These are phyloP conservation scores for Acrobasis consociella DNA, from an alignment of 2,888 invertebrate genomes.

Conservation along the genomic window DNA sequence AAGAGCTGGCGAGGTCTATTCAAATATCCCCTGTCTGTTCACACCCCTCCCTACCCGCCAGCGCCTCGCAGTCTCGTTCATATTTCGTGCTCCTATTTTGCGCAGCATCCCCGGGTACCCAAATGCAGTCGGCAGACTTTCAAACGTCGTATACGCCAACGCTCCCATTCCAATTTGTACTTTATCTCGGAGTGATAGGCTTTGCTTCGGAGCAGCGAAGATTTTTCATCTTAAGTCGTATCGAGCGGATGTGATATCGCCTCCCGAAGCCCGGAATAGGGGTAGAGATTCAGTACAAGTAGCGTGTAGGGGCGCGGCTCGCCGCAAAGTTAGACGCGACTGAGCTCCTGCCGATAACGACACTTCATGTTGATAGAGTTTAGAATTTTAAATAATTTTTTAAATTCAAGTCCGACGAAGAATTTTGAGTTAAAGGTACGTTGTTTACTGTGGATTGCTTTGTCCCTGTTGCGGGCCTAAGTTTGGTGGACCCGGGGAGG, in stretches of 20 bases:
- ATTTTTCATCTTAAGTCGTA: slow-evolving; percentile 43
- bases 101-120: slow-evolving; percentile 83
- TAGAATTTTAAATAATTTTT: slow-evolving; percentile 50
- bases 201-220: slow-evolving; percentile 33
- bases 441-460: slow-evolving; percentile 37
- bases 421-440: slow-evolving; percentile 49
- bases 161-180: slow-evolving; percentile 37
- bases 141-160: slow-evolving; percentile 52
- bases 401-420: slow-evolving; percentile 27
- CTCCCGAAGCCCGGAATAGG: slow-evolving; percentile 79
- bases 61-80: slow-evolving; percentile 83
- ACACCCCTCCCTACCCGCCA: slow-evolving; percentile 75
- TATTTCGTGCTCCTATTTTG: slow-evolving; percentile 83
- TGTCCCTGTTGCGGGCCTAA: slow-evolving; percentile 24
- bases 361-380: slow-evolving; percentile 61
- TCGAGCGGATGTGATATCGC: slow-evolving; percentile 45
- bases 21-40: slow-evolving; percentile 79
- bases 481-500: slow-evolving; percentile 30
- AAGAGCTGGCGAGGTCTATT: slow-evolving; percentile 77
- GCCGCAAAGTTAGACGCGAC: slow-evolving; percentile 82
- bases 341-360: slow-evolving; percentile 74
- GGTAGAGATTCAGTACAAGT: slow-evolving; percentile 83
- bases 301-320: slow-evolving; percentile 82
- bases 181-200: slow-evolving; percentile 35
- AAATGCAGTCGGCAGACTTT: slow-evolving; percentile 78